Evolutionary conservation across 2,888 invertebrate genomes (phyloP).

Genomic region (Diarsia brunnea): DNA sequence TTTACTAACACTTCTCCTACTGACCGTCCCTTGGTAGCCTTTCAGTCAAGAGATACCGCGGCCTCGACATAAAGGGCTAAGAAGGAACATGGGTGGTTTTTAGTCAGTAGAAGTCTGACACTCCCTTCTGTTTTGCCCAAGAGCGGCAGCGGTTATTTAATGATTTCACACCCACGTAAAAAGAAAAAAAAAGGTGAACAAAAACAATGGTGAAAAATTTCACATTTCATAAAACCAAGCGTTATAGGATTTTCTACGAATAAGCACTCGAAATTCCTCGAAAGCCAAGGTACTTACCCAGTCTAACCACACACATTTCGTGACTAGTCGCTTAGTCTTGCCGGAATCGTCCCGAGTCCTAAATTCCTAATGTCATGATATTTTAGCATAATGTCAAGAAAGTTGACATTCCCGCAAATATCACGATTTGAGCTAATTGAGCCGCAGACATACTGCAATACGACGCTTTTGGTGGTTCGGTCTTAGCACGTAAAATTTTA

Average conservation of each 20-base stretch:
- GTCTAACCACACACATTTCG: constrained; percentile 9
- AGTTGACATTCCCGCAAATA: constrained; percentile 77
- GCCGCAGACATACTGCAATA: constrained; percentile 61
- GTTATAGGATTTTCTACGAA: constrained; percentile 15
- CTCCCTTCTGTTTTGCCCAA: no score
- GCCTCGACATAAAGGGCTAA: no score
- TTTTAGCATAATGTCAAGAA: constrained; percentile 75
- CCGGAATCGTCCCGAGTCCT: constrained; percentile 42
- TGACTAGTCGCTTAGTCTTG: constrained; percentile 37
- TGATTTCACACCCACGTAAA: no score
- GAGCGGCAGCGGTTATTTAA: no score
- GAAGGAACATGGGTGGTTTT: no score
- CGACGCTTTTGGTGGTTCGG: constrained; percentile 24
- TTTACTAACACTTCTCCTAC: neutral
- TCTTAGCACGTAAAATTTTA: constrained; percentile 11
- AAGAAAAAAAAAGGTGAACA: no score
- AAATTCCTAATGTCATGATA: constrained; percentile 73
- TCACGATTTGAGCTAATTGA: constrained; percentile 60
- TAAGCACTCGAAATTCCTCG: constrained; percentile 30
- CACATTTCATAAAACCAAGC: neutral
- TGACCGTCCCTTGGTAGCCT: neutral
- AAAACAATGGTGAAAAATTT: no score
- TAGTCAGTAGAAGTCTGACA: no score
- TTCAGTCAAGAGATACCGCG: no score
- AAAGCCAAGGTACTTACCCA: neutral